A percentile compares a stretch with the other conserved stretches of the same genome.
phyloP scores from a whole-genome alignment of 2,888 invertebrate genomes.

The Drosophila sordidapex region DNA sequence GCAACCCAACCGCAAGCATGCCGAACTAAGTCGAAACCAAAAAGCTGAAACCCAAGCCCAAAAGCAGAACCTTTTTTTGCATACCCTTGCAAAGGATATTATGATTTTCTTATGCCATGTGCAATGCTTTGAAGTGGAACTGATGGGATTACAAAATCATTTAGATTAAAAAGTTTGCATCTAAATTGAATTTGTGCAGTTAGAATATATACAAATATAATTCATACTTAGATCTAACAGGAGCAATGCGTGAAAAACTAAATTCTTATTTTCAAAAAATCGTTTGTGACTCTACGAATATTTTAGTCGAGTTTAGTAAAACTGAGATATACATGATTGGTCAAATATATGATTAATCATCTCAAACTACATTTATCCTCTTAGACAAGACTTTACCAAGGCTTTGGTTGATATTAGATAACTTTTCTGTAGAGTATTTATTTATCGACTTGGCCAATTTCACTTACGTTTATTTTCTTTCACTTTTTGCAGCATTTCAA shows the following conservation, averaged over 20 bases:
- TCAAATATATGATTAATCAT: not conserved
- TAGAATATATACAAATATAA: not conserved
- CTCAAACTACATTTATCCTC: not conserved
- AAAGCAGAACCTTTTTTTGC: constrained; percentile 47
- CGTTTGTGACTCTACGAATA: not conserved
- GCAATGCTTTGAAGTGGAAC: not conserved
- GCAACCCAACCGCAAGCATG: constrained; percentile 33
- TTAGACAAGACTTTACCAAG: not conserved
- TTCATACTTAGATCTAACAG: too few relatives aligned
- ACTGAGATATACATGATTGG: not conserved
- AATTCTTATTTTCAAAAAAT: not conserved
- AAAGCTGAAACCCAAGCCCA: constrained; percentile 29
- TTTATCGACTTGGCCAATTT: not conserved
- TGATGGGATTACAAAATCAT: not conserved
- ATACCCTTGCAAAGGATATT: not conserved
- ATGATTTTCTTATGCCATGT: not conserved
- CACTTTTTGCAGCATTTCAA: constrained; percentile 58
- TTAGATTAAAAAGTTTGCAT: not conserved
- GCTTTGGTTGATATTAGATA: not conserved
- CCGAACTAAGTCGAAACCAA: constrained; percentile 30
- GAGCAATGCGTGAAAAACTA: not conserved
- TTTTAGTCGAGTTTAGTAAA: not conserved
- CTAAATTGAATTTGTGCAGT: not conserved
- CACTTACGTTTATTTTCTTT: not conserved
- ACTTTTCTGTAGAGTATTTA: not conserved